Percentiles rank a stretch among this genome's conserved stretches.
Conservation (phyloP, 2,113 vertebrate species). For the Gadus macrocephalus region DNA sequence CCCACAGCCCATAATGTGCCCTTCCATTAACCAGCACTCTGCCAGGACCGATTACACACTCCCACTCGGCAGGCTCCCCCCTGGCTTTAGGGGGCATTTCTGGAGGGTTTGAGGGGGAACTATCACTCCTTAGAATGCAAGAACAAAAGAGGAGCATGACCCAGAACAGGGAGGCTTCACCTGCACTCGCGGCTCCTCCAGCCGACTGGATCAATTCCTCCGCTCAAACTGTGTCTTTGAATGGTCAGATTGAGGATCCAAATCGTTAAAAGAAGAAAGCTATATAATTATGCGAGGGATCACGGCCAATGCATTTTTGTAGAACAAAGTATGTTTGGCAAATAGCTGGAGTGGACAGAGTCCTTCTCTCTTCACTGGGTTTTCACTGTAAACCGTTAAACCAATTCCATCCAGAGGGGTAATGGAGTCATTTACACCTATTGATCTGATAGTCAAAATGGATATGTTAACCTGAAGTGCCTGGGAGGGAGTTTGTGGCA, state of each 20-base stretch:
- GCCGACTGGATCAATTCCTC: not conserved
- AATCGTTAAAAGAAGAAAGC: no score
- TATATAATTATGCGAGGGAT: no score
- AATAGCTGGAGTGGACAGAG: constrained; percentile 34
- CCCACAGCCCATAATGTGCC: constrained; percentile 52
- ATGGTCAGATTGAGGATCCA: no score
- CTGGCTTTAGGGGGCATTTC: constrained; percentile 64
- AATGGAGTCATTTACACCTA: constrained; percentile 76
- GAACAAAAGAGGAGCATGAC: constrained; percentile 67
- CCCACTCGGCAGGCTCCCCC: constrained; percentile 56
- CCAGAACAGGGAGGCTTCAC: constrained; percentile 40
- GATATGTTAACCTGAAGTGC: constrained; percentile 68
- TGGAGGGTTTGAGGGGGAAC: constrained; percentile 57
- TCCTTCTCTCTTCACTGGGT: constrained; percentile 33
- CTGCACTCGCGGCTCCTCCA: constrained; percentile 39
- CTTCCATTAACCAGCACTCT: constrained; percentile 76
- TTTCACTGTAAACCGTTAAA: constrained; percentile 57
- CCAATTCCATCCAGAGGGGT: constrained; percentile 55
- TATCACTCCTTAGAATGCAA: constrained; percentile 57
- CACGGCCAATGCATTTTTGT: not conserved
- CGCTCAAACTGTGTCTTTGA: no score
- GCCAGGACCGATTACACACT: constrained; percentile 76
- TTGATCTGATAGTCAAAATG: constrained; percentile 73
- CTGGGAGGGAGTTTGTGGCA: constrained; percentile 68
- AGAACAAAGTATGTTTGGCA: constrained; percentile 25